Evolutionary conservation across 1,140 invertebrate species (phyloP), one percentile per base, ranked within the genome.

Genomic region (Druon quercuslanigerum): DNA sequence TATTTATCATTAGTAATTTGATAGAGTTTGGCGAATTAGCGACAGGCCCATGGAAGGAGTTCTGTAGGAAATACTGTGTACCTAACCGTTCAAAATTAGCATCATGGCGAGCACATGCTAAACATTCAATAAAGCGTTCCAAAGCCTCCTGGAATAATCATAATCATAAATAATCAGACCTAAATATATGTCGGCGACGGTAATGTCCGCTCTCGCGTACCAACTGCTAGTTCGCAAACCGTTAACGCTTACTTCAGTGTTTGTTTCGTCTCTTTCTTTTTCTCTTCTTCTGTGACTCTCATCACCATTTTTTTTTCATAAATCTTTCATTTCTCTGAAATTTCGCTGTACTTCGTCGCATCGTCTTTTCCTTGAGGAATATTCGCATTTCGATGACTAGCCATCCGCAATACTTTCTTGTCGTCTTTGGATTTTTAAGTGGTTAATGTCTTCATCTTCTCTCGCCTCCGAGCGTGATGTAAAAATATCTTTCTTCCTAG

Each of bases 131-230:
- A 90, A 90, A 90, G 82, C 85, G 87, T 84, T 84, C 86, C 87
- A 88, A 87, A 88, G 85, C 86, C 85, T 88, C 86, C 85, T 85
- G 81, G 85, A 86, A 89, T 90, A 90, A 90, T 89, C 88, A 88
- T 90, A 90, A 90, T 90, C 88, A 89, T 90, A 90, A 90, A 90
- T 90, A 90, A 90, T 89, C 87, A 83, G 79, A 78, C 85, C 87
- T 89, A 89, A 90, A 90, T 90, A 90, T 90, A 90, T 87, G 87
- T 87, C 84, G 84, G 79, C 79, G 84, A 76, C 82, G 74, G 82
- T 85, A 85, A 87, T 86, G 78, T 56, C 52, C 79, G 83, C 78
- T 78, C 84, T 84, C 87, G 86, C 83, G 83, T 80, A 87, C 87
- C 87, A 88, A 90, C 87, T 85, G 87, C 85, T 78, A 33, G 84